Evolutionary conservation across 2,888 invertebrate genomes (phyloP).

Genomic region (Branchinecta sandiegonensis): DNA sequence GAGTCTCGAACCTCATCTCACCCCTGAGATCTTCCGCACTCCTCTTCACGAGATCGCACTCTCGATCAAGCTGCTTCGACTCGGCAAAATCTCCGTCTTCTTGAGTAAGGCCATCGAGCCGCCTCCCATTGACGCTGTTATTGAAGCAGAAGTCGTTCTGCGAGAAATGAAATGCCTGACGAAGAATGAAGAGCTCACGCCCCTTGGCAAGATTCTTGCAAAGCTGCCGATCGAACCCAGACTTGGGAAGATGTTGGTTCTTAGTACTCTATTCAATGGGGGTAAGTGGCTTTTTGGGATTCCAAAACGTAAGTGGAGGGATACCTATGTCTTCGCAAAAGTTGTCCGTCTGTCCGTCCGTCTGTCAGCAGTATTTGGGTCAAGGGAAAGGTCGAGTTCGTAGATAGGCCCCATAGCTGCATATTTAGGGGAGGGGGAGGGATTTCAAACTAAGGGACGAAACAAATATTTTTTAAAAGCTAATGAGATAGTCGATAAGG

Average conservation of each 20-base stretch:
- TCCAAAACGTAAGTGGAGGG: too few relatives aligned
- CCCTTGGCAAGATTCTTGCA: conserved; percentile 81
- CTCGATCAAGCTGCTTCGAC: conserved; percentile 69
- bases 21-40: conserved; percentile 95
- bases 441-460: too few relatives aligned
- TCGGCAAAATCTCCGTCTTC: conserved; percentile 87
- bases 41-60: conserved; percentile 88
- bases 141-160: conserved; percentile 78
- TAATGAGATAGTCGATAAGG: too few relatives aligned
- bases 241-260: conserved; percentile 90
- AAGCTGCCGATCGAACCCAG: conserved; percentile 89
- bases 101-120: conserved; percentile 90
- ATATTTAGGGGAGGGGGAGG: too few relatives aligned
- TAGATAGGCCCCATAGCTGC: too few relatives aligned
- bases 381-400: too few relatives aligned
- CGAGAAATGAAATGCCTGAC: conserved; percentile 85
- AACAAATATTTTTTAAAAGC: too few relatives aligned
- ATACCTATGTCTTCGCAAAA: too few relatives aligned
- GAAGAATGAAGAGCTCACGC: conserved; percentile 68
- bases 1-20: conserved; percentile 46
- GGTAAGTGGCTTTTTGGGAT: neutral
- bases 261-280: conserved; percentile 53
- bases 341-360: too few relatives aligned
- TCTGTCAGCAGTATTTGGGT: too few relatives aligned
- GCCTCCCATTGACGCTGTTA: conserved; percentile 92